Evolutionary conservation across 2,113 vertebrate species (phyloP).

Genomic region (Oreotrochilus melanogaster): DNA sequence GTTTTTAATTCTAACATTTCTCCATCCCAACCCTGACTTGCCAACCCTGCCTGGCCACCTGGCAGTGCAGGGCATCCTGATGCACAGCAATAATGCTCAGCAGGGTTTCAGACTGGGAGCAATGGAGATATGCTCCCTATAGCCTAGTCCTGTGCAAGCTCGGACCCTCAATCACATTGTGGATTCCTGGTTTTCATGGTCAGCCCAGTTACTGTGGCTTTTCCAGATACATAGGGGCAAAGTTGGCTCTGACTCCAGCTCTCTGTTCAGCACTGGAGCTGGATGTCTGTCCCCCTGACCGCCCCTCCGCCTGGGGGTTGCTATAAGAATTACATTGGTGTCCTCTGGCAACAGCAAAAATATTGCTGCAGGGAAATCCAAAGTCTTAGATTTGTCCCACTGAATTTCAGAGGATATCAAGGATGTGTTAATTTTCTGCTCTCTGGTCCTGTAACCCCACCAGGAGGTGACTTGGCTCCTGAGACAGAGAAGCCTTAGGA

Average conservation of each 20-base stretch:
- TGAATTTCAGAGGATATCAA: background rate
- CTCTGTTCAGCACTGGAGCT: background rate
- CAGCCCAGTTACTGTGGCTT: background rate
- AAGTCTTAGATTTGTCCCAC: background rate
- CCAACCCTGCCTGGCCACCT: background rate
- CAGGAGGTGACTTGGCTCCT: background rate
- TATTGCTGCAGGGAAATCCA: fast-evolving
- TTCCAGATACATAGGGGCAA: background rate
- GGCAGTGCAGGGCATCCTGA: background rate
- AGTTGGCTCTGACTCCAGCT: background rate
- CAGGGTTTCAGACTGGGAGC: background rate
- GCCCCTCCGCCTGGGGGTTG: background rate
- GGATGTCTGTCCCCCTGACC: background rate
- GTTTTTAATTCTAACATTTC: background rate
- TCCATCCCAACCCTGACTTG: fast-evolving
- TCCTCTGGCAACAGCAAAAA: background rate
- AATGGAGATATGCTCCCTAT: background rate
- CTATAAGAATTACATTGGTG: background rate
- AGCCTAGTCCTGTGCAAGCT: background rate
- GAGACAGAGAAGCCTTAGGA: background rate
- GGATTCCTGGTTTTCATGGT: background rate
- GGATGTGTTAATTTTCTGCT: background rate
- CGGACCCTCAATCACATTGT: background rate
- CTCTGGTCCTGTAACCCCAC: fast-evolving
- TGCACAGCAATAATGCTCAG: background rate